phyloP scores from a whole-genome alignment of 2,888 invertebrate genomes.

The Ceraclea dissimilis region DNA sequence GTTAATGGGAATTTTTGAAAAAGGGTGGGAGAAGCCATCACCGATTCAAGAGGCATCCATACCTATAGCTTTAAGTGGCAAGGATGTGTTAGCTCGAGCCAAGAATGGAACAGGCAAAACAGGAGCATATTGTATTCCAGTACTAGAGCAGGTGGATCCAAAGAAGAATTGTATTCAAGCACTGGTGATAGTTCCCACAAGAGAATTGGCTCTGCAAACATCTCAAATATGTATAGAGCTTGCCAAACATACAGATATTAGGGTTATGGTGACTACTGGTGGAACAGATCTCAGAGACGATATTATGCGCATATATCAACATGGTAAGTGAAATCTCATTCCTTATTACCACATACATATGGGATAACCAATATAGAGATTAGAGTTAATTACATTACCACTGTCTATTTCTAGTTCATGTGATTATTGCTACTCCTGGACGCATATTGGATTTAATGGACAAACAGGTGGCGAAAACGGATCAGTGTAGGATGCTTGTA shows the following conservation, averaged over 20 bases:
- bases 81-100: constrained; percentile 96
- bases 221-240: constrained; percentile 99
- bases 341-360: background rate
- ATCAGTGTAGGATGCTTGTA: constrained; percentile 92
- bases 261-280: constrained; percentile 99
- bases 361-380: no score
- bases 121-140: constrained; percentile 98
- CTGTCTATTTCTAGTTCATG: constrained; percentile 69
- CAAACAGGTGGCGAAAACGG: constrained; percentile 90
- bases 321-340: constrained; percentile 54
- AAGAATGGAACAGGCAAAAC: constrained; percentile 99
- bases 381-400: background rate
- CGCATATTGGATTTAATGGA: constrained; percentile 99
- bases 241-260: constrained; percentile 93
- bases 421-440: constrained; percentile 98
- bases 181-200: constrained; percentile 95
- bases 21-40: constrained; percentile 99
- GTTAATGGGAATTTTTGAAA: constrained; percentile 99
- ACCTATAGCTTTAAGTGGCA: constrained; percentile 94
- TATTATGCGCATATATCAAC: constrained; percentile 98
- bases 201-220: constrained; percentile 97
- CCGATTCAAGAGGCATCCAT: constrained; percentile 99
- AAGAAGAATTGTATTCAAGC: constrained; percentile 93
- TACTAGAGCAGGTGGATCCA: constrained; percentile 90
- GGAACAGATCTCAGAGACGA: constrained; percentile 97